A percentile compares a stretch with the other conserved stretches of the same genome.
Evolutionary conservation across 2,113 vertebrate genomes (phyloP).

Genomic region (Sakesphorus luctuosus): DNA sequence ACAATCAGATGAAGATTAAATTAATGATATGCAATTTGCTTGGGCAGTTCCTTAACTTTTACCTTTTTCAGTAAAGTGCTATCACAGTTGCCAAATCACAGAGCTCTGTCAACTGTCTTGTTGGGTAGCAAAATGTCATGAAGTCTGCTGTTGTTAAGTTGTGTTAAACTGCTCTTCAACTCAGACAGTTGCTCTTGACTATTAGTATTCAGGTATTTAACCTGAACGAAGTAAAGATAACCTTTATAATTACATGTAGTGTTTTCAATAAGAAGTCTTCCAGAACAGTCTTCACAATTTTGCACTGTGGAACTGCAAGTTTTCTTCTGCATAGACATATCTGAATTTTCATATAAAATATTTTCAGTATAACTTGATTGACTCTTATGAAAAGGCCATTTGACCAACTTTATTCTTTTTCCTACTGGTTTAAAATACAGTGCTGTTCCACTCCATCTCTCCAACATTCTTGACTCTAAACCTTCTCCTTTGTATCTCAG

Average conservation of each 20-base stretch:
- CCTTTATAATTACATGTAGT: background rate
- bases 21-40: background rate
- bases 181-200: background rate
- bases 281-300: background rate
- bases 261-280: background rate
- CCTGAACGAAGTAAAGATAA: background rate
- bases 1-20: background rate
- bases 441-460: background rate
- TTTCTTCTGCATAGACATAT: background rate
- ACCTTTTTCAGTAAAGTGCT: background rate
- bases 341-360: background rate
- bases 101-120: background rate
- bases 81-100: background rate
- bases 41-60: background rate
- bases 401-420: accelerated
- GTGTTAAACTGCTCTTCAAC: background rate
- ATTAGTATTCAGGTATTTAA: background rate
- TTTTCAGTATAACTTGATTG: background rate
- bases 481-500: background rate
- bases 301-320: background rate
- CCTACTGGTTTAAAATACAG: background rate
- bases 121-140: background rate
- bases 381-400: background rate
- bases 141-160: background rate
- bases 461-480: background rate